These are phyloP conservation scores for Tenthredo livida DNA, from an alignment of 2,888 invertebrate genomes.

Conservation along the genomic window DNA sequence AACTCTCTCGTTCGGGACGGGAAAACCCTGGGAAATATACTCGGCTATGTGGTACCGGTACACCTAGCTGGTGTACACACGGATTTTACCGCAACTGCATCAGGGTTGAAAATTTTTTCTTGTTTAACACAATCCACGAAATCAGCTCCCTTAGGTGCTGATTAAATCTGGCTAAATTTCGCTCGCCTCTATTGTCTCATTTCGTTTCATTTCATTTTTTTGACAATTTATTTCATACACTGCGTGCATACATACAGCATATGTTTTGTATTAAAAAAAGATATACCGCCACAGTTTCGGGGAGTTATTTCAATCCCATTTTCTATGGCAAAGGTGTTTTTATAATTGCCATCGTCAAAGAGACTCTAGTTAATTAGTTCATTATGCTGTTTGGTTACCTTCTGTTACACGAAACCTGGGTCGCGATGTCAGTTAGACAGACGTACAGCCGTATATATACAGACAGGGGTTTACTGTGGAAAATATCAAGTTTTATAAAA, in stretches of 20 bases:
- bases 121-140: neutral
- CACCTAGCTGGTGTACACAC: too few species aligned
- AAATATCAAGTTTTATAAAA: neutral
- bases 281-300: neutral
- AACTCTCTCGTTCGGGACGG: conserved; percentile 11
- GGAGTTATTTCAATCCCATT: conserved; percentile 9
- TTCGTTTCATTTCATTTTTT: neutral
- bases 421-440: neutral
- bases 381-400: conserved; percentile 23
- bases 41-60: neutral
- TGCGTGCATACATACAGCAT: too few species aligned
- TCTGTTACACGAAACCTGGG: neutral
- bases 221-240: neutral
- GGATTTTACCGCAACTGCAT: neutral
- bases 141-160: neutral
- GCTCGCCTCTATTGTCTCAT: neutral
- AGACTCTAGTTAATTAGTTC: conserved; percentile 34
- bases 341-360: conserved; percentile 36
- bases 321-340: conserved; percentile 7
- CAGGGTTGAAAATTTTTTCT: neutral
- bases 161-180: neutral
- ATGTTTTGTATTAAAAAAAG: neutral
- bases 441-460: neutral
- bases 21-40: conserved; percentile 1
- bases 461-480: neutral